phyloP scores from a whole-genome alignment of 2,888 invertebrate genomes.

The Erebia aethiops region DNA sequence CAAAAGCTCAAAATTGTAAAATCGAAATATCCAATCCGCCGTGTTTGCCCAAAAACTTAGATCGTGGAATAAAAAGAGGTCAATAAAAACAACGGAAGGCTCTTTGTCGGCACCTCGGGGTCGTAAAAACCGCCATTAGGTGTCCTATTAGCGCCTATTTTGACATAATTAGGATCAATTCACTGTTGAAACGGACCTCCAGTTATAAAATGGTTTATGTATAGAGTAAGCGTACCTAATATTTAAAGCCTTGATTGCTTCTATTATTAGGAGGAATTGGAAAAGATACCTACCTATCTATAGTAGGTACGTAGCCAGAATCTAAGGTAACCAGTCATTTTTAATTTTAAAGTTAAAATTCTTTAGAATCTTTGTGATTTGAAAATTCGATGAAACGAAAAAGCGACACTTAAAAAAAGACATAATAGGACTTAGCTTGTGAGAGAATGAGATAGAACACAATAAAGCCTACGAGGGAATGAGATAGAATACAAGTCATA shows the following conservation, averaged over 20 bases:
- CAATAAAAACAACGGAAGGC: constrained; percentile 75
- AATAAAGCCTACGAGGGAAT: too few relatives aligned
- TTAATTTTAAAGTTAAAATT: too few relatives aligned
- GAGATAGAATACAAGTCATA: too few relatives aligned
- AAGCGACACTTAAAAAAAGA: too few relatives aligned
- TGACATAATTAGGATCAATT: constrained; percentile 81
- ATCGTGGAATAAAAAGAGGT: constrained; percentile 61
- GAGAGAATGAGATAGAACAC: too few relatives aligned
- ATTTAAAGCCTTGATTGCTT: constrained; percentile 11
- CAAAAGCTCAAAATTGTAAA: constrained; percentile 62
- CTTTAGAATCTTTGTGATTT: too few relatives aligned
- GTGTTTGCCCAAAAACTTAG: constrained; percentile 78
- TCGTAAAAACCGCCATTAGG: constrained; percentile 77
- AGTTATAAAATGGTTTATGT: constrained; percentile 72
- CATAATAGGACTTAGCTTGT: too few relatives aligned
- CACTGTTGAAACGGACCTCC: constrained; percentile 57
- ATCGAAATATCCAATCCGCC: constrained; percentile 48
- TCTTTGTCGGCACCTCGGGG: constrained; percentile 70
- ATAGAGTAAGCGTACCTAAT: constrained; percentile 34
- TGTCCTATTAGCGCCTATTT: constrained; percentile 82
- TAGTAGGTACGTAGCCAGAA: too few relatives aligned
- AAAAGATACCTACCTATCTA: too few relatives aligned
- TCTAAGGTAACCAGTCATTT: too few relatives aligned
- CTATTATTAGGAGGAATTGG: background rate
- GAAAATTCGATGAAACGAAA: too few relatives aligned